These are phyloP conservation scores for Pseudomyrmex dendroicus DNA, from an alignment of 1,140 invertebrate species.

Conservation along the genomic window DNA sequence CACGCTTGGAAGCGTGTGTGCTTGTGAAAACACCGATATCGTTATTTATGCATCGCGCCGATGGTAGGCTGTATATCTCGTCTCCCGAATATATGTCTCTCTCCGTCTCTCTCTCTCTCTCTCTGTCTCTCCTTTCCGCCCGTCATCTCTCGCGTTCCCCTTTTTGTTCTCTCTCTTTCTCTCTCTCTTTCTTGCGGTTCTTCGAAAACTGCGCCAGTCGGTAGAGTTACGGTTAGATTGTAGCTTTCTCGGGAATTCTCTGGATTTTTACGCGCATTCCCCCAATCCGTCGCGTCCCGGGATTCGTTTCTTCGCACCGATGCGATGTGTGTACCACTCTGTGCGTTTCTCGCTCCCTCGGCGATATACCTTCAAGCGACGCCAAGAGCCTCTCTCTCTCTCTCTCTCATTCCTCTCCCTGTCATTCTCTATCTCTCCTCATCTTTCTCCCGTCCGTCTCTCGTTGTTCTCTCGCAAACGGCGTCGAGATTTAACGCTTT, in stretches of 20 bases:
- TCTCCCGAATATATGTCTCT: constrained; percentile 57
- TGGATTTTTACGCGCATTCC: constrained; percentile 59
- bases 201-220: constrained; percentile 49
- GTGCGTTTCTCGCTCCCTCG: constrained; percentile 15
- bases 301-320: constrained; percentile 44
- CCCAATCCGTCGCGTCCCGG: constrained; percentile 33
- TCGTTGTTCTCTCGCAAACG: constrained; percentile 22
- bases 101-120: background rate
- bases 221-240: constrained; percentile 63
- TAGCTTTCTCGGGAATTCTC: constrained; percentile 58
- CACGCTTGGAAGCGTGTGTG: constrained; percentile 79
- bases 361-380: constrained; percentile 38
- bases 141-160: background rate
- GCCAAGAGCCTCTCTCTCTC: background rate
- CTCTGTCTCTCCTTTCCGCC: background rate
- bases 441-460: constrained; percentile 2
- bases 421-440: constrained; percentile 21
- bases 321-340: background rate
- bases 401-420: constrained; percentile 6
- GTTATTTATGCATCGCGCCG: constrained; percentile 83
- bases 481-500: constrained; percentile 36
- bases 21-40: constrained; percentile 84
- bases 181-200: constrained; percentile 5
- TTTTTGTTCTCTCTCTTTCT: background rate
- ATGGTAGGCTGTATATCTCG: constrained; percentile 72